Percentiles rank a stretch among this genome's conserved stretches.
Evolutionary conservation across 2,888 invertebrate genomes (phyloP).

Genomic region (Enchytraeus crypticus): DNA sequence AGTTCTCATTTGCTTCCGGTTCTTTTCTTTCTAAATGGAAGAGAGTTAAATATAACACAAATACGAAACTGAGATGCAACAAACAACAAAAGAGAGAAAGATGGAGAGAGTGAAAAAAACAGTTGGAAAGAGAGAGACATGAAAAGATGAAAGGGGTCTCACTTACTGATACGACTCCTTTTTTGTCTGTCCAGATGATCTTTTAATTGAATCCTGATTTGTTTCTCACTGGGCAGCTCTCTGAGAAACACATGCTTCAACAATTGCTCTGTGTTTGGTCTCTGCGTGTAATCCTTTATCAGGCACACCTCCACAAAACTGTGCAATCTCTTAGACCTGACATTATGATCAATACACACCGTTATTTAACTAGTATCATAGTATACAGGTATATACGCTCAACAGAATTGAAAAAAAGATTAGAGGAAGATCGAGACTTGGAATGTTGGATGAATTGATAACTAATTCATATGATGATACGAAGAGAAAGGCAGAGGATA

Average conservation of each 20-base stretch:
- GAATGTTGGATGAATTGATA: too few relatives aligned
- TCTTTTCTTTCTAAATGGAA: too few relatives aligned
- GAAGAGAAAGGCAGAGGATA: too few relatives aligned
- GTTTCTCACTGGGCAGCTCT: slow-evolving; percentile 95
- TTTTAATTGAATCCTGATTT: slow-evolving; percentile 94
- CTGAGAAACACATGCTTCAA: slow-evolving; percentile 94
- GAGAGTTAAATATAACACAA: too few relatives aligned
- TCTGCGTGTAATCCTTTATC: slow-evolving; percentile 96
- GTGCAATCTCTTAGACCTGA: slow-evolving; percentile 67
- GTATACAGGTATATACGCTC: too few relatives aligned
- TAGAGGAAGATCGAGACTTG: too few relatives aligned
- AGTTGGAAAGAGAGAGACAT: neutral
- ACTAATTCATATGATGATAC: too few relatives aligned
- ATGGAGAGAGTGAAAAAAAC: neutral
- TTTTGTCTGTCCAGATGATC: slow-evolving; percentile 85
- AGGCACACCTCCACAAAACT: slow-evolving; percentile 95
- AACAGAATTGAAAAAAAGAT: too few relatives aligned
- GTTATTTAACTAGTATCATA: too few relatives aligned
- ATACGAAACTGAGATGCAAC: too few relatives aligned
- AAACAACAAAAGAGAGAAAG: too few relatives aligned
- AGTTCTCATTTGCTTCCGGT: too few relatives aligned
- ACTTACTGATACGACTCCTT: slow-evolving; percentile 30
- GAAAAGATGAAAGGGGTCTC: neutral
- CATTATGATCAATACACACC: slow-evolving; percentile 26
- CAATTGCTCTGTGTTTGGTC: slow-evolving; percentile 95